Percentiles rank a stretch among this genome's conserved stretches.
Conservation (phyloP, 2,888 invertebrate species). For the Hypena proboscidalis region DNA sequence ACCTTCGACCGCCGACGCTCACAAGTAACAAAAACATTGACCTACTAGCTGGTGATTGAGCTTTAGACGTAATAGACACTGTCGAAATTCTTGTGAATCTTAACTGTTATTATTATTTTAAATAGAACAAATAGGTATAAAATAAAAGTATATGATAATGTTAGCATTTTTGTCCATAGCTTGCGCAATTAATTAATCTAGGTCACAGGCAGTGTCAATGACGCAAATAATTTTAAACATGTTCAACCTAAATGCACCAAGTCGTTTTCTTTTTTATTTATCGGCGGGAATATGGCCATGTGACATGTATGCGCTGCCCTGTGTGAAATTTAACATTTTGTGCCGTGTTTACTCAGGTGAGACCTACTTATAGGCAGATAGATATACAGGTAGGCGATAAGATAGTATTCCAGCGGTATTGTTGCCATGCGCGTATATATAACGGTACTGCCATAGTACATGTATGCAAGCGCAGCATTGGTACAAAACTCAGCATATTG, state of each 20-base stretch:
- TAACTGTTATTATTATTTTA: conserved; percentile 12
- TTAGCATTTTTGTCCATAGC: conserved; percentile 9
- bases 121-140: conserved; percentile 10
- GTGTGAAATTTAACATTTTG: conserved; percentile 24
- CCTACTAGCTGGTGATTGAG: conserved; percentile 55
- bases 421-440: conserved; percentile 42
- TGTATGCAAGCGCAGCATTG: conserved; percentile 25
- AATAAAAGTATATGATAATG: background rate
- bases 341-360: conserved; percentile 55
- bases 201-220: conserved; percentile 29
- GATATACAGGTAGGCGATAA: conserved; percentile 45
- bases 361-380: conserved; percentile 46
- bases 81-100: conserved; percentile 32
- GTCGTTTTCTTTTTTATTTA: conserved; percentile 10
- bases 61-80: conserved; percentile 18
- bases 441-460: conserved; percentile 53
- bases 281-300: conserved; percentile 2
- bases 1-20: conserved; percentile 61
- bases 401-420: conserved; percentile 48
- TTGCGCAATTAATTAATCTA: conserved; percentile 34
- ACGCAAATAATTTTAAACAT: conserved; percentile 28
- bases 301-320: conserved; percentile 12
- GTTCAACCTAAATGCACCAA: conserved; percentile 16
- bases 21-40: conserved; percentile 56
- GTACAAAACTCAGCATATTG: conserved; percentile 26